Conservation (phyloP, 1,140 invertebrate species). For the Orius insidiosus region DNA sequence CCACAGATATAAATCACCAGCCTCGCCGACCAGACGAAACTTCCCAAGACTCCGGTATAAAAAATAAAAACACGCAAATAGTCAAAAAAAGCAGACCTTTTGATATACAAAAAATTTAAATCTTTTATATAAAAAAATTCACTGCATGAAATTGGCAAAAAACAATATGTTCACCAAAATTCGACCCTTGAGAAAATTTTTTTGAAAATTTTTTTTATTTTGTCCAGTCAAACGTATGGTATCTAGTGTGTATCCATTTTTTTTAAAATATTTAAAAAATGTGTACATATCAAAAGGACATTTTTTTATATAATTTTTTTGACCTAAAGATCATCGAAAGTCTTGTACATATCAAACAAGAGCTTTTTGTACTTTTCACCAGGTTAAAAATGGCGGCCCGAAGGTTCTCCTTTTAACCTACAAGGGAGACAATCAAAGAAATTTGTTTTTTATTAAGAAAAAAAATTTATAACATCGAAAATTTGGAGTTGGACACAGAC, state of each 20-base stretch:
- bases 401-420: no score
- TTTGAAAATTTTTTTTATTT: neutral
- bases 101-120: neutral
- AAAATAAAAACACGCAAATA: neutral
- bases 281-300: neutral
- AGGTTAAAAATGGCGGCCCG: no score
- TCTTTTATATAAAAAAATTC: no score
- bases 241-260: neutral
- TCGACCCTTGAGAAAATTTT: neutral
- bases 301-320: neutral
- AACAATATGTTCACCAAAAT: neutral
- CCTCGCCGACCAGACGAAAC: conserved; percentile 75
- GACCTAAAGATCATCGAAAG: neutral
- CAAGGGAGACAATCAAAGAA: no score
- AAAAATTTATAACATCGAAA: no score
- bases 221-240: neutral
- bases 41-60: conserved; percentile 87
- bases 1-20: conserved; percentile 48
- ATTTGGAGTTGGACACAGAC: neutral
- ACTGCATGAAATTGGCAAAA: neutral
- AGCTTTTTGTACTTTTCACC: no score
- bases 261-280: neutral
- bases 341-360: neutral
- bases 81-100: neutral
- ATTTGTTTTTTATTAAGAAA: no score